Percentiles rank a stretch among this genome's conserved stretches.
phyloP scores from a whole-genome alignment of 2,113 vertebrate species.

The Proteles cristata region DNA sequence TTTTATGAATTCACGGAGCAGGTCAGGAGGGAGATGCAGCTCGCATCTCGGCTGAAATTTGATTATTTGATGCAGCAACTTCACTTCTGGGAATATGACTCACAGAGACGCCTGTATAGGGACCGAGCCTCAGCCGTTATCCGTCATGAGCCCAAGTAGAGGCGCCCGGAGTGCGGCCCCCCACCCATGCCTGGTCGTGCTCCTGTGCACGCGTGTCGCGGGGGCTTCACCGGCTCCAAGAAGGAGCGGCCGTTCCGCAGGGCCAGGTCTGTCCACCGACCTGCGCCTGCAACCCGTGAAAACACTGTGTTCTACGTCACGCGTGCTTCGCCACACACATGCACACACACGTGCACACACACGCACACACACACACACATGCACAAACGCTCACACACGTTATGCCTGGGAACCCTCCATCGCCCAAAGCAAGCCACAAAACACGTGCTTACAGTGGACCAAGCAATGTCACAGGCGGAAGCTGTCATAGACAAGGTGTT shows the following conservation, averaged over 20 bases:
- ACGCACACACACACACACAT: no score
- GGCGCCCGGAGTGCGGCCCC: accelerated
- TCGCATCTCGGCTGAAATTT: background rate
- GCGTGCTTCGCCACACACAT: no score
- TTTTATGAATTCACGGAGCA: background rate
- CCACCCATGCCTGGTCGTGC: accelerated
- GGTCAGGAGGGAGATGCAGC: background rate
- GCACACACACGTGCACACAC: no score
- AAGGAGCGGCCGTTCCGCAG: no score
- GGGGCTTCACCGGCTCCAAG: background rate
- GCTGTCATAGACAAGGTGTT: no score
- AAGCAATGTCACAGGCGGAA: no score
- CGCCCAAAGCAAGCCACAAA: background rate
- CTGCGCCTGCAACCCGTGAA: no score
- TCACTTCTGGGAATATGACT: background rate
- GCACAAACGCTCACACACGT: no score
- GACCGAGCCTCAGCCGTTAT: accelerated
- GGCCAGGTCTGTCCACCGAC: no score
- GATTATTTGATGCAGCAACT: background rate
- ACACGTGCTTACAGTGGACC: no score
- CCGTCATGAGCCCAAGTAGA: accelerated
- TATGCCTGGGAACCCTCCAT: no score
- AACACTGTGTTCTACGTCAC: no score
- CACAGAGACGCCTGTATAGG: background rate
- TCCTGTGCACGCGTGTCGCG: accelerated